Evolutionary conservation across 2,113 vertebrate species (phyloP).

Genomic region (Ochotona princeps): DNA sequence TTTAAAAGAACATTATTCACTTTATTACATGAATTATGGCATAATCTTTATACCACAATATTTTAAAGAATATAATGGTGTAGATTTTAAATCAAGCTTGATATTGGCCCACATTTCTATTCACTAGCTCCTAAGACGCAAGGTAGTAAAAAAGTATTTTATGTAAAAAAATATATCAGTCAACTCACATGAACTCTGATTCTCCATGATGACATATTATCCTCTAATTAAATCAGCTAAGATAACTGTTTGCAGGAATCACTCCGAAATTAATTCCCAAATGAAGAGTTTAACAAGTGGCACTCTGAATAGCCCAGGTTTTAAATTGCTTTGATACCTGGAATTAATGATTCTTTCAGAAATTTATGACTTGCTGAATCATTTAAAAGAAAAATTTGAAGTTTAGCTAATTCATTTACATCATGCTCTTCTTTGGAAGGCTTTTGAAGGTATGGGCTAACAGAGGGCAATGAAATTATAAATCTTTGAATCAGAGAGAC

Average conservation of each 20-base stretch:
- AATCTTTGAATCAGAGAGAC: neutral
- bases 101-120: slow-evolving; percentile 50
- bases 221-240: slow-evolving; percentile 65
- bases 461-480: neutral
- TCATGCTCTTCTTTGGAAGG: neutral
- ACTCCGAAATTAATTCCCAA: slow-evolving; percentile 51
- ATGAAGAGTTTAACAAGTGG: slow-evolving; percentile 50
- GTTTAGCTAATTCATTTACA: slow-evolving; percentile 42
- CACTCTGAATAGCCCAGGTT: slow-evolving; percentile 22
- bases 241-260: slow-evolving; percentile 41
- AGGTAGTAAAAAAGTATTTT: slow-evolving; percentile 45
- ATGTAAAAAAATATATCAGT: slow-evolving; percentile 23
- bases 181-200: slow-evolving; percentile 63
- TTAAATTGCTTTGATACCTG: slow-evolving; percentile 55
- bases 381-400: neutral
- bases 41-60: slow-evolving; percentile 6
- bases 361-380: slow-evolving; percentile 46
- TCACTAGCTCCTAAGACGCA: slow-evolving; percentile 36
- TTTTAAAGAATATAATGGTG: slow-evolving; percentile 29
- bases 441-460: slow-evolving; percentile 26
- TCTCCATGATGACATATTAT: slow-evolving; percentile 31
- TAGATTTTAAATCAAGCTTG: slow-evolving; percentile 38
- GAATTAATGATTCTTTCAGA: slow-evolving; percentile 62
- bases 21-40: slow-evolving; percentile 27
- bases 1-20: slow-evolving; percentile 2